These are phyloP conservation scores for Actinemys pallida DNA, from an alignment of 2,113 vertebrate genomes.

Conservation along the genomic window DNA sequence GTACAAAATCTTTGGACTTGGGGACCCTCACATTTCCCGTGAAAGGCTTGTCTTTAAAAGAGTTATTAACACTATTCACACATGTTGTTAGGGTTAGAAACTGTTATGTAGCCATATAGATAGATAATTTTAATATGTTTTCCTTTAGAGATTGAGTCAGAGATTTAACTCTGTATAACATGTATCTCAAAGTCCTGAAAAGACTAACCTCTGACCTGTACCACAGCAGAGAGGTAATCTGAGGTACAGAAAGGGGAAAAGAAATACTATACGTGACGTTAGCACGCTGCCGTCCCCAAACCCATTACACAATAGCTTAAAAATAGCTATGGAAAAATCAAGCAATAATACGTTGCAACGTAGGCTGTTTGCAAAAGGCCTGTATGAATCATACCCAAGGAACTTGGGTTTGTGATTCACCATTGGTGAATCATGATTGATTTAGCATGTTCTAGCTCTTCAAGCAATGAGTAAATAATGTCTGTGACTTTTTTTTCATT, in stretches of 20 bases:
- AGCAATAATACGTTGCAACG: background rate
- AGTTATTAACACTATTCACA: background rate
- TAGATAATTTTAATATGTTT: background rate
- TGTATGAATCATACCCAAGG: background rate
- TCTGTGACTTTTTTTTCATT: background rate
- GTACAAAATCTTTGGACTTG: background rate
- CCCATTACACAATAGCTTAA: background rate
- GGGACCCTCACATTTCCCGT: background rate
- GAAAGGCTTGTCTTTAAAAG: background rate
- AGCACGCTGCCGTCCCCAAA: background rate
- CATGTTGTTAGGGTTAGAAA: background rate
- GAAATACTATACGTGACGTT: background rate
- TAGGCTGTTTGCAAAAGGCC: background rate
- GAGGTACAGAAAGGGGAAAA: background rate
- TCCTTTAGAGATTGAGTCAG: background rate
- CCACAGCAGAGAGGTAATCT: background rate
- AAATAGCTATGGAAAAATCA: background rate
- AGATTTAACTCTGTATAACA: background rate
- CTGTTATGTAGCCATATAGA: background rate
- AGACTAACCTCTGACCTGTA: background rate
- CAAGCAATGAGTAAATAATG: background rate
- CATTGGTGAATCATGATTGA: background rate
- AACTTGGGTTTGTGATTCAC: background rate
- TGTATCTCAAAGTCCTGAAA: background rate
- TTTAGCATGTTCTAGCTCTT: constrained; percentile 23